Percentiles rank a stretch among this genome's conserved stretches.
Conservation (phyloP, 2,797 vertebrate genomes). For the Strix occidentalis region DNA sequence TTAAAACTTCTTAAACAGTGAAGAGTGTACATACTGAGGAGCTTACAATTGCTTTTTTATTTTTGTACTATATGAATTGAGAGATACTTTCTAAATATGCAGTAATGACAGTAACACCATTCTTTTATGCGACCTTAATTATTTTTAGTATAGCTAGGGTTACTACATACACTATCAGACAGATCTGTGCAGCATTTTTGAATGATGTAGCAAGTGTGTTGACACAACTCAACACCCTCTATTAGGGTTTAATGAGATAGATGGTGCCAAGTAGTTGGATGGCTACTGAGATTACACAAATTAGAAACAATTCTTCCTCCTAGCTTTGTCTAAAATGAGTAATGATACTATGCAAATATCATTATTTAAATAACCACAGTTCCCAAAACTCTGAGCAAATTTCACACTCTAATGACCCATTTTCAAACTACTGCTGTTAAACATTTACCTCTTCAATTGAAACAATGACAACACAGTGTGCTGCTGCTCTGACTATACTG, state of each 20-base stretch:
- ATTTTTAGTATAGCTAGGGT: neutral
- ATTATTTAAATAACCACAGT: slow-evolving; percentile 28
- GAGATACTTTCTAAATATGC: neutral
- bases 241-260: slow-evolving; percentile 5
- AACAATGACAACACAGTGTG: neutral
- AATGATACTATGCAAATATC: slow-evolving; percentile 15
- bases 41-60: neutral
- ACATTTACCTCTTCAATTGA: neutral
- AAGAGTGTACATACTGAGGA: neutral
- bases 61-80: neutral
- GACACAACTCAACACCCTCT: slow-evolving; percentile 14
- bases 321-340: slow-evolving; percentile 11
- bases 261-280: neutral
- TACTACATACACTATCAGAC: neutral
- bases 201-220: slow-evolving; percentile 6
- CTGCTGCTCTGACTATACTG: neutral
- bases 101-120: neutral
- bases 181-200: neutral
- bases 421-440: slow-evolving; percentile 20
- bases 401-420: neutral
- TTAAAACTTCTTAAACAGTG: neutral
- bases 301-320: slow-evolving; percentile 30
- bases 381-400: slow-evolving; percentile 4
- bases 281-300: slow-evolving; percentile 38
- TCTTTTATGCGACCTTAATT: neutral